phyloP scores from a whole-genome alignment of 2,888 invertebrate genomes.

The Andrena chrysosceles region DNA sequence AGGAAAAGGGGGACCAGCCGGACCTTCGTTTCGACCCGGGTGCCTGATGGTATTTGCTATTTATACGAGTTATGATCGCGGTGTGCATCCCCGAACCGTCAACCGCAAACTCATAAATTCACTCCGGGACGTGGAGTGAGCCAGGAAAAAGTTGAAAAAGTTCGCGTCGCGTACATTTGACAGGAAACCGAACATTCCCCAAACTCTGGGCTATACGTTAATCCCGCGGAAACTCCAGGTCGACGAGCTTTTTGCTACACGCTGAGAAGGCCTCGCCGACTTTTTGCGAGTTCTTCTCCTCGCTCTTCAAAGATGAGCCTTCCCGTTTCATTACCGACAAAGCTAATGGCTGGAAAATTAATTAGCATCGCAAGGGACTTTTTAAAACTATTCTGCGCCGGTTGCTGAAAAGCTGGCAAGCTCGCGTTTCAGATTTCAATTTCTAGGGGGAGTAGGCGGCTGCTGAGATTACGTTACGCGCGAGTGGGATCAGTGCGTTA shows the following conservation, averaged over 20 bases:
- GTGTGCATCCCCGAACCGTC: not conserved
- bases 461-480: too few species aligned
- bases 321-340: not conserved
- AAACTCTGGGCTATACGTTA: conserved; percentile 13
- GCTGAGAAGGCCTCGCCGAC: not conserved
- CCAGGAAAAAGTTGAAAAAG: conserved; percentile 7
- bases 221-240: conserved; percentile 11
- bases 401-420: not conserved
- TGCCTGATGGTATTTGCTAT: not conserved
- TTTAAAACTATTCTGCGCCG: not conserved
- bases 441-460: too few species aligned
- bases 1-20: not conserved
- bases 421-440: not conserved
- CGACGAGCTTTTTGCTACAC: not conserved
- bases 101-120: conserved; percentile 21
- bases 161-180: conserved; percentile 27
- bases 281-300: not conserved
- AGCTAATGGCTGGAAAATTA: conserved; percentile 19
- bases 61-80: not conserved
- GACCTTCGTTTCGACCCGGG: not conserved
- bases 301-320: not conserved
- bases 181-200: not conserved
- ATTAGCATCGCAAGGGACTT: conserved; percentile 9
- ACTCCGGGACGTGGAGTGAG: conserved; percentile 11
- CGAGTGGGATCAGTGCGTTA: too few species aligned